Evolutionary conservation across 2,888 invertebrate genomes (phyloP).

Genomic region (Diarsia rubi): DNA sequence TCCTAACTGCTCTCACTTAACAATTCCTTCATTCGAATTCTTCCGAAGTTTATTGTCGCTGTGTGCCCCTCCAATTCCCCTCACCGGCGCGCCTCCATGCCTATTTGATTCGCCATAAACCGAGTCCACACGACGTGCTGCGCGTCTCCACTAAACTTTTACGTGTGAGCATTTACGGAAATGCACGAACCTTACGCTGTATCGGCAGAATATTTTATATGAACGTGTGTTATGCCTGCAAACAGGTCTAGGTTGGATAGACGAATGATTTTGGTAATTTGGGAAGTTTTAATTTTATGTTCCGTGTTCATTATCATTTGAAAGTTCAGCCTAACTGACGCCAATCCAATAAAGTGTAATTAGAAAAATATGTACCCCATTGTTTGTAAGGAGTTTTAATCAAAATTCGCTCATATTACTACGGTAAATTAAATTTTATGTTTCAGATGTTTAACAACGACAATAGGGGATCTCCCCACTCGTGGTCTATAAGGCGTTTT

Average conservation of each 20-base stretch:
- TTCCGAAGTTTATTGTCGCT: conserved; percentile 25
- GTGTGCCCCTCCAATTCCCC: conserved; percentile 26
- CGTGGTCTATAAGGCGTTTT: too few relatives aligned
- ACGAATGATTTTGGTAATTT: conserved; percentile 7
- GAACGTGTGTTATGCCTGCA: conserved; percentile 27
- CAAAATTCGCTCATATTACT: background rate
- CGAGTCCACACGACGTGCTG: conserved; percentile 48
- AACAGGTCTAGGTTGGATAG: background rate
- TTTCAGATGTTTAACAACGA: background rate
- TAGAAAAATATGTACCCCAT: background rate
- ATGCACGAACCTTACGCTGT: conserved; percentile 44
- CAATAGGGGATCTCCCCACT: too few relatives aligned
- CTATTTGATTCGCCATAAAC: conserved; percentile 61
- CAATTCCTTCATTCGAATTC: conserved; percentile 35
- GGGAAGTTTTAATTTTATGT: background rate
- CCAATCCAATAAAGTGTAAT: background rate
- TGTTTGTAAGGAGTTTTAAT: background rate
- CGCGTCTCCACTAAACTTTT: conserved; percentile 59
- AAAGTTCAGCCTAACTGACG: background rate
- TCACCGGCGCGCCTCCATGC: conserved; percentile 33
- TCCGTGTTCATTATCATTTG: background rate
- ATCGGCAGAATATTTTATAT: conserved; percentile 54
- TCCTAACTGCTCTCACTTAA: conserved; percentile 11
- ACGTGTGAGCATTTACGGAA: conserved; percentile 55
- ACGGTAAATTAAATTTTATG: background rate